Evolutionary conservation across 1,140 invertebrate species (phyloP).

Genomic region (Holotrichia oblita): DNA sequence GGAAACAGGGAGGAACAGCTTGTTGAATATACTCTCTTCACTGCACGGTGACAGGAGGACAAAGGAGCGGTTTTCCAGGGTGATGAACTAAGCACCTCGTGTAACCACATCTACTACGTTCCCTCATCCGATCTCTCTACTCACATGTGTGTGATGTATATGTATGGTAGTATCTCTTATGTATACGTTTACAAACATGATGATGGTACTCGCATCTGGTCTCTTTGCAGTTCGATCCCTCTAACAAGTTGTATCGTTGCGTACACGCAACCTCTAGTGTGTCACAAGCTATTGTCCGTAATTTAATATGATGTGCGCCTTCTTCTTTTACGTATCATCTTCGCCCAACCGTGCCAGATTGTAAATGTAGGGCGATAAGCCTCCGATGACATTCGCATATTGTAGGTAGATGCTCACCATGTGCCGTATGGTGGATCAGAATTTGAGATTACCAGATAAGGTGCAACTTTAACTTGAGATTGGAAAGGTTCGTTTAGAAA

Average conservation of each 20-base stretch:
- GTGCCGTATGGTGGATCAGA: neutral
- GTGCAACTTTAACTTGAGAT: neutral
- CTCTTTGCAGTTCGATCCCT: conserved; percentile 48
- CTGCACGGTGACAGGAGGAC: conserved; percentile 56
- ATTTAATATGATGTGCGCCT: conserved; percentile 48
- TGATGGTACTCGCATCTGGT: conserved; percentile 47
- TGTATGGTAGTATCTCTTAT: neutral
- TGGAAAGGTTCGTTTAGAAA: neutral
- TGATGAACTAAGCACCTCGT: conserved; percentile 58
- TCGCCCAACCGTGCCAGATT: neutral
- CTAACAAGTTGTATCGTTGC: conserved; percentile 46
- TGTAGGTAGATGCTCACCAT: neutral
- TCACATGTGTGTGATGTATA: neutral
- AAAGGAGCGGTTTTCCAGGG: conserved; percentile 59
- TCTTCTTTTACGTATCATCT: conserved; percentile 21
- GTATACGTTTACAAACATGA: conserved; percentile 48
- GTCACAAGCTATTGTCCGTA: conserved; percentile 42
- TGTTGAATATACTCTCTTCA: conserved; percentile 49
- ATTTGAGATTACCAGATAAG: neutral
- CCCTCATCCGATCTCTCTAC: conserved; percentile 5
- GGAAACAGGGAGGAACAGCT: conserved; percentile 44
- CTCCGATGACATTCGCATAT: conserved; percentile 5
- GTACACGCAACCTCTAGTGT: conserved; percentile 46
- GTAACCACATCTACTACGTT: conserved; percentile 25
- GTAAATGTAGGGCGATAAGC: neutral